These are phyloP conservation scores for Caloenas nicobarica DNA, from an alignment of 2,113 vertebrate genomes.

Conservation along the genomic window DNA sequence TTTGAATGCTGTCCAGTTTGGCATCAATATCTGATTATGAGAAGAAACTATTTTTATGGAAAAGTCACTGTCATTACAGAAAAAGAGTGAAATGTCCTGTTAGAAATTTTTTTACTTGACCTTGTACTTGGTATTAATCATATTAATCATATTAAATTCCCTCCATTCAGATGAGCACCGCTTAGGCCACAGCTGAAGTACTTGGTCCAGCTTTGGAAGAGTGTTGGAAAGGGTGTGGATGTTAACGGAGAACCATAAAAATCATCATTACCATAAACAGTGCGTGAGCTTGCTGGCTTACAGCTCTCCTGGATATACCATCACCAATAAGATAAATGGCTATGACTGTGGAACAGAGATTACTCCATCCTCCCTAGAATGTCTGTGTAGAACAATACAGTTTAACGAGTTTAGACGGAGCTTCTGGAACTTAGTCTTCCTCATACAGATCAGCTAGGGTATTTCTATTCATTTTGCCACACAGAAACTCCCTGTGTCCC, in stretches of 20 bases:
- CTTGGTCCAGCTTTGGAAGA: neutral
- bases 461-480: neutral
- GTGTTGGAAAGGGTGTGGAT: neutral
- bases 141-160: neutral
- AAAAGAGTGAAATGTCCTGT: neutral
- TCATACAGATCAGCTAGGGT: neutral
- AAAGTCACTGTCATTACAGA: neutral
- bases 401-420: neutral
- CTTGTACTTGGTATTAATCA: no score
- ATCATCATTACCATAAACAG: neutral
- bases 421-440: neutral
- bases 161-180: neutral
- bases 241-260: neutral
- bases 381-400: neutral
- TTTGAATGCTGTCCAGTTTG: neutral
- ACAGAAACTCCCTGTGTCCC: neutral
- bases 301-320: neutral
- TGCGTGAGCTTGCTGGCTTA: neutral
- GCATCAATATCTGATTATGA: neutral
- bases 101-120: neutral
- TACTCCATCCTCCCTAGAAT: neutral
- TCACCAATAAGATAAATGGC: neutral
- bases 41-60: neutral
- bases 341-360: neutral
- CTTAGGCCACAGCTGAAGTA: neutral